Conservation (phyloP, 2,113 vertebrate species). For the Hepsetus odoe region DNA sequence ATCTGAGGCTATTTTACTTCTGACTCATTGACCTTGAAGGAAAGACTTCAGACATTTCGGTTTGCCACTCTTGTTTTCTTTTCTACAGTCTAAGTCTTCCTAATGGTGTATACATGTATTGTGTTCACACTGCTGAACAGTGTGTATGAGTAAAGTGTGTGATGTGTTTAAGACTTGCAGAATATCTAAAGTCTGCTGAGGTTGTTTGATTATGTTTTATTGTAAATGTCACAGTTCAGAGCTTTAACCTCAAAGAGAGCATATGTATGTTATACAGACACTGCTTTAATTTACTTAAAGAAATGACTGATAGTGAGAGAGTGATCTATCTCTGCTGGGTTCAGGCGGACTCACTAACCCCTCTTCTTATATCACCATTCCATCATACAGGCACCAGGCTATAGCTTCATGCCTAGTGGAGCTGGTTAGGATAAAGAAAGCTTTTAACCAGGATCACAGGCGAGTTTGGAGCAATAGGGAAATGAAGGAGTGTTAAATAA, state of each 20-base stretch:
- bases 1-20: not conserved
- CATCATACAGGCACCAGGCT: not conserved
- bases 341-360: not conserved
- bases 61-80: too few species aligned
- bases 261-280: not conserved
- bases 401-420: not conserved
- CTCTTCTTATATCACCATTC: too few species aligned
- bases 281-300: not conserved
- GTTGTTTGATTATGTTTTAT: not conserved
- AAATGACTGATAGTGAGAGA: not conserved
- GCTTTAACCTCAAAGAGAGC: not conserved
- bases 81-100: too few species aligned
- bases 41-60: too few species aligned
- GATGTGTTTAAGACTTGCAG: too few species aligned
- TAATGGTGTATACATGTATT: not conserved
- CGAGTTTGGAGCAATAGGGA: not conserved
- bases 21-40: not conserved
- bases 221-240: not conserved
- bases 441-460: slow-evolving; percentile 20
- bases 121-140: too few species aligned
- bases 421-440: not conserved
- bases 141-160: too few species aligned
- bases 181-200: too few species aligned
- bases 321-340: not conserved
- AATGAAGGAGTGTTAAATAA: slow-evolving; percentile 15